A percentile compares a stretch with the other conserved stretches of the same genome.
Evolutionary conservation across 2,888 invertebrate genomes (phyloP).

Genomic region (Acrocyrtus sp.): DNA sequence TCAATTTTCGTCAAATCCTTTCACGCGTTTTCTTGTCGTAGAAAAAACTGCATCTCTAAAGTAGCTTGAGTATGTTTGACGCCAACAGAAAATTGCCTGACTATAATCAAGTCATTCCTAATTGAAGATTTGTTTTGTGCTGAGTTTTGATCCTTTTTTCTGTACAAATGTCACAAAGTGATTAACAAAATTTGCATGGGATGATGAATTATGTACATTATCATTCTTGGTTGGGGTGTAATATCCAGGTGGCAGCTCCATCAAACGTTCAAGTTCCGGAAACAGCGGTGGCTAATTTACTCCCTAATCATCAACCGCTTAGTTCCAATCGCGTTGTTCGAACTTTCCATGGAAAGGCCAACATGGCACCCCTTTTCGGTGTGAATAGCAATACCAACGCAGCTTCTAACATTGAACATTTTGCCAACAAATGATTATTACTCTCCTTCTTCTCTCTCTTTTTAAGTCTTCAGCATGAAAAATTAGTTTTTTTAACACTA

Average conservation of each 20-base stretch:
- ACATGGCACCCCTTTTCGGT: slow-evolving; percentile 63
- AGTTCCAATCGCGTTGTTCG: slow-evolving; percentile 62
- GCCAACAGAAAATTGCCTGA: too few species aligned
- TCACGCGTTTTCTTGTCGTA: too few species aligned
- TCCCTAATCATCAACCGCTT: slow-evolving; percentile 61
- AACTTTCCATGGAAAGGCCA: slow-evolving; percentile 63
- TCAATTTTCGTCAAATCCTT: too few species aligned
- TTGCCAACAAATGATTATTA: slow-evolving; percentile 49
- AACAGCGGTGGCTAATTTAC: slow-evolving; percentile 63
- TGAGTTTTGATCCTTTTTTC: too few species aligned
- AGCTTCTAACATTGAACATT: slow-evolving; percentile 49
- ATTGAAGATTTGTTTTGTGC: too few species aligned
- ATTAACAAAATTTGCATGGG: too few species aligned
- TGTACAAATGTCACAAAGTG: too few species aligned
- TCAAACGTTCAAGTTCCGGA: slow-evolving; percentile 59
- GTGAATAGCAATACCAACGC: slow-evolving; percentile 48
- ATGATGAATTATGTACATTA: too few species aligned
- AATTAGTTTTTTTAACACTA: too few species aligned
- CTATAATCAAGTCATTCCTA: too few species aligned
- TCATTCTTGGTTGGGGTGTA: slow-evolving; percentile 24
- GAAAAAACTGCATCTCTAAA: too few species aligned
- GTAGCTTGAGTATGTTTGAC: too few species aligned
- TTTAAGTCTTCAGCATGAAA: background rate
- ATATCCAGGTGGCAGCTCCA: slow-evolving; percentile 61
- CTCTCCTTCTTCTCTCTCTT: background rate